Evolutionary conservation across 1,140 invertebrate species (phyloP).

Genomic region (Pogonomyrmex barbatus): DNA sequence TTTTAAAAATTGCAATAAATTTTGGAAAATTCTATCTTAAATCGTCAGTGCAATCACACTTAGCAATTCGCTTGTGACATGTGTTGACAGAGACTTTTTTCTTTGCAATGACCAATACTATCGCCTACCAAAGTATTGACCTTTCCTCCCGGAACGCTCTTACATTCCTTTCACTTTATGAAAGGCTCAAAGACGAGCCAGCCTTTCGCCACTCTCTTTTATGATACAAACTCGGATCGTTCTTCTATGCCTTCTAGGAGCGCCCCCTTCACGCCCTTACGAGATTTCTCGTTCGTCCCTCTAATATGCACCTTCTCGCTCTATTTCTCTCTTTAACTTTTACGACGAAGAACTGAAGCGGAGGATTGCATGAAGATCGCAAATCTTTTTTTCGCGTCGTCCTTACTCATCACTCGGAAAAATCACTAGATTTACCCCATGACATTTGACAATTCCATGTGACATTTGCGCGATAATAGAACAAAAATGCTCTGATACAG

Average conservation of each 20-base stretch:
- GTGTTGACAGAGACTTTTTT: not conserved
- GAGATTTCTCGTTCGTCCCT: slow-evolving; percentile 29
- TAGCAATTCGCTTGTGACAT: not conserved
- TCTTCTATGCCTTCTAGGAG: slow-evolving; percentile 33
- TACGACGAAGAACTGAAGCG: slow-evolving; percentile 34
- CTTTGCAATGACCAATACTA: slow-evolving; percentile 11
- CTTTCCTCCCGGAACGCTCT: slow-evolving; percentile 5
- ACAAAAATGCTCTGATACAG: not conserved
- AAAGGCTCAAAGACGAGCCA: slow-evolving; percentile 12
- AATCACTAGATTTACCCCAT: slow-evolving; percentile 1
- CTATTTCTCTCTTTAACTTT: slow-evolving; percentile 65
- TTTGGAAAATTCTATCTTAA: slow-evolving; percentile 9
- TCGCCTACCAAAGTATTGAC: slow-evolving; percentile 32
- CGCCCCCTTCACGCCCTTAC: slow-evolving; percentile 43
- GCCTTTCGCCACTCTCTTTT: slow-evolving; percentile 51
- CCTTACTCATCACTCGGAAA: slow-evolving; percentile 21
- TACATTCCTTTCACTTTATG: slow-evolving; percentile 33
- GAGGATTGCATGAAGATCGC: slow-evolving; percentile 37
- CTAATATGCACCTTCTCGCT: slow-evolving; percentile 27
- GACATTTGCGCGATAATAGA: slow-evolving; percentile 39
- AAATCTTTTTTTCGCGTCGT: slow-evolving; percentile 11
- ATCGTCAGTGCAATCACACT: not conserved
- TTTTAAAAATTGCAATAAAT: not conserved
- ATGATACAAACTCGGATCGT: slow-evolving; percentile 16
- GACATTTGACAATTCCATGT: slow-evolving; percentile 49